Evolutionary conservation across 2,797 vertebrate species (phyloP).

Genomic region (Aphelocoma californica): DNA sequence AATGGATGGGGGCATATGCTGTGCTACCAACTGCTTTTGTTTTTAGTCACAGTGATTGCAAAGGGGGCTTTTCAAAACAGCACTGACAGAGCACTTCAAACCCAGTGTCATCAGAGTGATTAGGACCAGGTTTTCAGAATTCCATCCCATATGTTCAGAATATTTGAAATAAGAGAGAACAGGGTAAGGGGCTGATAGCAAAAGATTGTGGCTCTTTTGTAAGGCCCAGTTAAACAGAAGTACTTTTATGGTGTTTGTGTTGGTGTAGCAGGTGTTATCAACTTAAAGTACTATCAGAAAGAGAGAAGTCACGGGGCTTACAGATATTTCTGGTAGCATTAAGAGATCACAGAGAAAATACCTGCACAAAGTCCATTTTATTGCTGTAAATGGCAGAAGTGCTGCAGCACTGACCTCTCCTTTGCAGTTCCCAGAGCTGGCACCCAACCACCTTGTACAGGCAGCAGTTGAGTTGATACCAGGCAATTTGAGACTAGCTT

Average conservation of each 20-base stretch:
- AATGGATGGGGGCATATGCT: neutral
- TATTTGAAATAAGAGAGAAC: neutral
- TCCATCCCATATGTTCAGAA: neutral
- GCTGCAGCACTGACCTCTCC: neutral
- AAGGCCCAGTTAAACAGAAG: neutral
- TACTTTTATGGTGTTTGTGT: neutral
- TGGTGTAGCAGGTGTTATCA: neutral
- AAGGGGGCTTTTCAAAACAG: neutral
- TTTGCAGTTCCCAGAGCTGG: neutral
- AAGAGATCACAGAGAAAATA: neutral
- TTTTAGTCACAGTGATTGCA: conserved; percentile 39
- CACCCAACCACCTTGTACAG: neutral
- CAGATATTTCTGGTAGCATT: neutral
- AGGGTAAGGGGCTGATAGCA: neutral
- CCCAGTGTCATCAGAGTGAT: neutral
- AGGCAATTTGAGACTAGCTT: neutral
- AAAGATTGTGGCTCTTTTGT: neutral
- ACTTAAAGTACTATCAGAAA: neutral
- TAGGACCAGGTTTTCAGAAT: neutral
- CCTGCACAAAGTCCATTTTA: neutral
- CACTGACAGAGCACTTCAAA: conserved; percentile 24
- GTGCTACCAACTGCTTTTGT: conserved; percentile 5
- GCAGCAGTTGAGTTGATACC: neutral
- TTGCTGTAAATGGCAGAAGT: neutral
- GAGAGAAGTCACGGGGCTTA: neutral